Evolutionary conservation across 2,888 invertebrate genomes (phyloP).

Genomic region (Crocallis elinguaria): DNA sequence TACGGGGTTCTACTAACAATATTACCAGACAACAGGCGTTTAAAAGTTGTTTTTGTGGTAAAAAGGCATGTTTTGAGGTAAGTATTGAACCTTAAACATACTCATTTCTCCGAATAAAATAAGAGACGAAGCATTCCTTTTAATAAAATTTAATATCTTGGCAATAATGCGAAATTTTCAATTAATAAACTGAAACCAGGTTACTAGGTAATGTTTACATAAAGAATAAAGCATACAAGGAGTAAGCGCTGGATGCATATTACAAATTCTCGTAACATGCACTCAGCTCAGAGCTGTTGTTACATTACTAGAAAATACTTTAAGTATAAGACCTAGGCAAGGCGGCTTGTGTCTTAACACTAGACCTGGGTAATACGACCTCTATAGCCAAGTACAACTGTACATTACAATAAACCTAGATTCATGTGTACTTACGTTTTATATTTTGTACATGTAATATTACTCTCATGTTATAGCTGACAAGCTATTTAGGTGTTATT

Average conservation of each 20-base stretch:
- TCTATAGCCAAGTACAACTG: slow-evolving; percentile 4
- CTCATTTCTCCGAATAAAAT: too few relatives aligned
- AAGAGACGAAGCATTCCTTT: neutral
- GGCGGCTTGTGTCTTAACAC: neutral
- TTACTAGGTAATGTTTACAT: slow-evolving; percentile 16
- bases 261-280: slow-evolving; percentile 14
- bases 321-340: slow-evolving; percentile 13
- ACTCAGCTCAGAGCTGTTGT: neutral
- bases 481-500: too few relatives aligned
- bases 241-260: neutral
- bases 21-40: too few relatives aligned
- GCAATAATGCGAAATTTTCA: neutral
- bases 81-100: too few relatives aligned
- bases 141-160: slow-evolving; percentile 6
- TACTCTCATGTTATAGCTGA: too few relatives aligned
- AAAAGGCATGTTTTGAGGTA: too few relatives aligned
- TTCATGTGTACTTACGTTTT: too few relatives aligned
- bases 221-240: slow-evolving; percentile 12
- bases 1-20: too few relatives aligned
- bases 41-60: too few relatives aligned
- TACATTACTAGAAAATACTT: slow-evolving; percentile 14
- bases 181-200: slow-evolving; percentile 18
- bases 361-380: slow-evolving; percentile 11
- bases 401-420: slow-evolving; percentile 21
- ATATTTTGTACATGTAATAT: too few relatives aligned